These are phyloP conservation scores for Acrossocheilus fasciatus DNA, from an alignment of 2,797 vertebrate species.

Conservation along the genomic window DNA sequence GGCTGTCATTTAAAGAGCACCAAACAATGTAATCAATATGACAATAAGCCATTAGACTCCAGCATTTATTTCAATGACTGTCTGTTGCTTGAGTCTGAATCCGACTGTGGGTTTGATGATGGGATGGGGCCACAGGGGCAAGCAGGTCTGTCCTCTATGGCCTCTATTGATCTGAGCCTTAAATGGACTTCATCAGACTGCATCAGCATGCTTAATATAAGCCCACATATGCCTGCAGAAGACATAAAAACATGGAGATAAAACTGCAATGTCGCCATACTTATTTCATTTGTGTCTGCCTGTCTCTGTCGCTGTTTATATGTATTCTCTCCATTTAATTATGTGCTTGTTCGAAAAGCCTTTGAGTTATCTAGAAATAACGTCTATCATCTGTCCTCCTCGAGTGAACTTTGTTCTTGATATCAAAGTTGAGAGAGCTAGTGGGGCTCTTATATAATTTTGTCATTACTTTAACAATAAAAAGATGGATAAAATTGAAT, in stretches of 20 bases:
- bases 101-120: slow-evolving; percentile 46
- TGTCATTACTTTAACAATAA: slow-evolving; percentile 13
- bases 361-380: slow-evolving; percentile 39
- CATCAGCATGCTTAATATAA: slow-evolving; percentile 31
- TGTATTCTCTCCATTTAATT: not conserved
- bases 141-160: slow-evolving; percentile 18
- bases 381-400: slow-evolving; percentile 42
- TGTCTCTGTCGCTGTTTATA: slow-evolving; percentile 37
- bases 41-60: slow-evolving; percentile 53
- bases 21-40: slow-evolving; percentile 56
- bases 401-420: slow-evolving; percentile 35
- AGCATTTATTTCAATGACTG: slow-evolving; percentile 50
- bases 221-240: not conserved
- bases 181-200: slow-evolving; percentile 49
- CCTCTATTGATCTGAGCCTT: slow-evolving; percentile 50
- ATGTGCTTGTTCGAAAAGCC: not conserved
- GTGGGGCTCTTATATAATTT: slow-evolving; percentile 47
- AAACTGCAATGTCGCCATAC: not conserved
- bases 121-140: slow-evolving; percentile 15
- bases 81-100: slow-evolving; percentile 42
- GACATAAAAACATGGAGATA: slow-evolving; percentile 23
- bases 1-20: slow-evolving; percentile 46
- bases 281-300: slow-evolving; percentile 15
- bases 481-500: slow-evolving; percentile 20
- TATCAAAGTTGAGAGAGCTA: slow-evolving; percentile 24